Percentiles rank a stretch among this genome's conserved stretches.
phyloP scores from a whole-genome alignment of 2,113 vertebrate genomes.

The Lycaon pictus region DNA sequence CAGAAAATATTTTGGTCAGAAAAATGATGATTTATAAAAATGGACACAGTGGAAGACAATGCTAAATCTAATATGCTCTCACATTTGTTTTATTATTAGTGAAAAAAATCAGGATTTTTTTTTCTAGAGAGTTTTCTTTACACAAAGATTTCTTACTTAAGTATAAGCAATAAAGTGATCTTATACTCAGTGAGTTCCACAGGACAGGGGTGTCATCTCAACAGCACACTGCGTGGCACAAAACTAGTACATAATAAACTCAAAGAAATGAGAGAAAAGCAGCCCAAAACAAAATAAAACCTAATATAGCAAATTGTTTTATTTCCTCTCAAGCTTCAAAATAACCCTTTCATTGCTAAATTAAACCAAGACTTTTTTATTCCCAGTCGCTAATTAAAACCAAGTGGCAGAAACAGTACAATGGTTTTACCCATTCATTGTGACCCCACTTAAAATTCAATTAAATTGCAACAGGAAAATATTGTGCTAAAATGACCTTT shows the following conservation, averaged over 20 bases:
- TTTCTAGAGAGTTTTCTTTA: background rate
- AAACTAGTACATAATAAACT: background rate
- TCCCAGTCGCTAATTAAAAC: slow-evolving; percentile 59
- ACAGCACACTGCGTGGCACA: background rate
- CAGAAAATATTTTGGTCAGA: background rate
- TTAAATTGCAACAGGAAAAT: slow-evolving; percentile 74
- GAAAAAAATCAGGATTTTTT: background rate
- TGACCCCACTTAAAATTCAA: slow-evolving; percentile 75
- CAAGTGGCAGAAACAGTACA: slow-evolving; percentile 61
- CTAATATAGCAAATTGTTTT: background rate
- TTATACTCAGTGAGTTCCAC: background rate
- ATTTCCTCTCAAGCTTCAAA: slow-evolving; percentile 36
- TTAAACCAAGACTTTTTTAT: slow-evolving; percentile 8
- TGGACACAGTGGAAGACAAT: background rate
- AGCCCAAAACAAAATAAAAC: background rate
- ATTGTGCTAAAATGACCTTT: slow-evolving; percentile 45
- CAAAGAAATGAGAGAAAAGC: slow-evolving; percentile 26
- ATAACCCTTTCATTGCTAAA: slow-evolving; percentile 68
- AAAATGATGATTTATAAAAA: background rate
- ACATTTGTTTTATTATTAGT: background rate
- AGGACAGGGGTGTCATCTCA: background rate
- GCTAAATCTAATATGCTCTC: background rate
- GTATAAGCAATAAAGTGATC: background rate
- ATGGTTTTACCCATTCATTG: slow-evolving; percentile 61
- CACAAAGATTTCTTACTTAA: background rate